phyloP scores from a whole-genome alignment of 2,888 invertebrate species.

The Lysandra coridon region DNA sequence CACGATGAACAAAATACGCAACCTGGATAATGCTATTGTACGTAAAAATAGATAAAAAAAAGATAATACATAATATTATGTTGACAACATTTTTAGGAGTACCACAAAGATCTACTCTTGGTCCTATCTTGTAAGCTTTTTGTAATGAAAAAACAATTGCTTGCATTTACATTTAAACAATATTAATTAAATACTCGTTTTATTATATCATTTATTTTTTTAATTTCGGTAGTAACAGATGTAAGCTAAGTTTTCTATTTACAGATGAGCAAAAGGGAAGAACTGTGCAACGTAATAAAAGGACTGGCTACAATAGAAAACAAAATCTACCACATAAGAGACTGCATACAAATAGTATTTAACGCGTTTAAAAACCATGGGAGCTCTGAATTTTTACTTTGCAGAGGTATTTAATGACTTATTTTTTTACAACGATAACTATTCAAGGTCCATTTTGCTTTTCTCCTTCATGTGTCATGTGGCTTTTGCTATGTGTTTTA shows the following conservation, averaged over 20 bases:
- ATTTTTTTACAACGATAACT: not conserved
- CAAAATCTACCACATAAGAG: slow-evolving; percentile 58
- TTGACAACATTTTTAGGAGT: not conserved
- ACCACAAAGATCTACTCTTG: not conserved
- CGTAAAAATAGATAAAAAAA: slow-evolving; percentile 42
- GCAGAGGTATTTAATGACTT: slow-evolving; percentile 47
- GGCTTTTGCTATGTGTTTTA: not conserved
- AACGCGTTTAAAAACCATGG: slow-evolving; percentile 52
- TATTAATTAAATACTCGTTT: not conserved
- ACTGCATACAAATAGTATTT: slow-evolving; percentile 57
- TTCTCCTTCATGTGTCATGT: too few relatives aligned
- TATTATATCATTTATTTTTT: not conserved
- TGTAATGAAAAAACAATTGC: not conserved
- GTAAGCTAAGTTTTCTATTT: not conserved
- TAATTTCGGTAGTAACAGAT: not conserved
- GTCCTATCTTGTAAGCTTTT: not conserved
- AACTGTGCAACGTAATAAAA: slow-evolving; percentile 51
- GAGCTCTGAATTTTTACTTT: slow-evolving; percentile 42
- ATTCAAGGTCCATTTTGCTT: too few relatives aligned
- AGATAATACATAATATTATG: too few relatives aligned
- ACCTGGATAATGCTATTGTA: slow-evolving; percentile 58
- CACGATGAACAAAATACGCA: slow-evolving; percentile 42
- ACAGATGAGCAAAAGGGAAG: slow-evolving; percentile 57
- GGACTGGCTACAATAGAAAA: slow-evolving; percentile 52
- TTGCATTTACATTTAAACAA: too few relatives aligned